A percentile compares a stretch with the other conserved stretches of the same genome.
Evolutionary conservation across 2,797 vertebrate species (phyloP).

Genomic region (Hozukius guyotensis): DNA sequence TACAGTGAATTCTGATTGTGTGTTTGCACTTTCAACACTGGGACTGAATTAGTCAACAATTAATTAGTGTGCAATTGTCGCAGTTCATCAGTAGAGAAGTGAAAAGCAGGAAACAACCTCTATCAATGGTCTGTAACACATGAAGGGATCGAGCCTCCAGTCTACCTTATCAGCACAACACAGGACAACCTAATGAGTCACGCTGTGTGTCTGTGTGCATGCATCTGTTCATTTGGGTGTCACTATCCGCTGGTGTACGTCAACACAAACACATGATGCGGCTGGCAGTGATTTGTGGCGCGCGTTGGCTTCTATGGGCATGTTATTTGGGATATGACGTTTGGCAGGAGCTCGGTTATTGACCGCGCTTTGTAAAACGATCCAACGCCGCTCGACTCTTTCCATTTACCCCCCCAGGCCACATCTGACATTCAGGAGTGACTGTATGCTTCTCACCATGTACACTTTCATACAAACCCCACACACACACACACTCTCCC

Average conservation of each 20-base stretch:
- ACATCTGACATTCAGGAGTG: constrained; percentile 75
- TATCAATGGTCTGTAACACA: constrained; percentile 36
- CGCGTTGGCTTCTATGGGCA: constrained; percentile 2
- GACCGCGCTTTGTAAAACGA: constrained; percentile 64
- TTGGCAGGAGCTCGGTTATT: constrained; percentile 61
- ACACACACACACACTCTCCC: neutral
- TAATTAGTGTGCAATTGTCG: constrained; percentile 31
- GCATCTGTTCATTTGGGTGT: constrained; percentile 22
- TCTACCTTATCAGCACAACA: constrained; percentile 51
- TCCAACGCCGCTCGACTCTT: constrained; percentile 45
- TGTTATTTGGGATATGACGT: constrained; percentile 55
- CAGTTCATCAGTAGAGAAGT: constrained; percentile 1
- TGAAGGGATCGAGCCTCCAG: constrained; percentile 18
- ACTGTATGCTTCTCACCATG: constrained; percentile 19
- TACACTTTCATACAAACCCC: constrained; percentile 5
- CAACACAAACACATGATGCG: neutral
- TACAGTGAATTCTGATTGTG: neutral
- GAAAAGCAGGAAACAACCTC: constrained; percentile 19
- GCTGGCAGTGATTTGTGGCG: neutral
- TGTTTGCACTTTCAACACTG: neutral
- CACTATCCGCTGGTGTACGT: neutral
- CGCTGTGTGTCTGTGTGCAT: constrained; percentile 18
- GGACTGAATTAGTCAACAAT: constrained; percentile 14
- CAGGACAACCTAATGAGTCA: constrained; percentile 54
- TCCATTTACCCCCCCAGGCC: constrained; percentile 57